These are phyloP conservation scores for Melanotaenia trifasciata DNA, from an alignment of 2,797 vertebrate species.

Conservation along the genomic window DNA sequence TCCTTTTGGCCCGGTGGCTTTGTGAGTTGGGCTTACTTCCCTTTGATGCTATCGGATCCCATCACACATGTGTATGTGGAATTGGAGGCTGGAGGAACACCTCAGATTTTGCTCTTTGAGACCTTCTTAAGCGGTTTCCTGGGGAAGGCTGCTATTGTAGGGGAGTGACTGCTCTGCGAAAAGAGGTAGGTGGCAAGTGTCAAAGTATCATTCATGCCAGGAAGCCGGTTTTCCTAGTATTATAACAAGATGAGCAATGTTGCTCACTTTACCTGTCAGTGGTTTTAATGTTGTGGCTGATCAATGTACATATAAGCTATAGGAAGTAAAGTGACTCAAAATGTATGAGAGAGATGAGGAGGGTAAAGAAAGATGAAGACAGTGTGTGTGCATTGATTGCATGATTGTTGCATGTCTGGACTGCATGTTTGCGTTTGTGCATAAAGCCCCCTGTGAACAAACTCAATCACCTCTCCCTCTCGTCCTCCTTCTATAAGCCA, in stretches of 20 bases:
- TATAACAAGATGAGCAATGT: neutral
- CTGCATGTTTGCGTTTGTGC: constrained; percentile 48
- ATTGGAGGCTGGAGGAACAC: neutral
- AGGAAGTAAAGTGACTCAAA: constrained; percentile 7
- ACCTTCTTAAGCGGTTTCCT: neutral
- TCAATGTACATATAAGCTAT: constrained; percentile 45
- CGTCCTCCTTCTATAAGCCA: constrained; percentile 53
- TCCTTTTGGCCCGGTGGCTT: neutral
- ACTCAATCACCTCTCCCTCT: constrained; percentile 65
- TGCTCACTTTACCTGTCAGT: neutral
- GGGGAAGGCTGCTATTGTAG: neutral
- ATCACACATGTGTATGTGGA: neutral
- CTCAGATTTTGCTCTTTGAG: neutral
- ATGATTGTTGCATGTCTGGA: constrained; percentile 23
- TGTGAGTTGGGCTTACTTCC: neutral
- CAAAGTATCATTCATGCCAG: neutral
- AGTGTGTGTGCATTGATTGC: constrained; percentile 11
- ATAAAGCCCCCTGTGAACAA: constrained; percentile 57
- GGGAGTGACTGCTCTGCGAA: neutral
- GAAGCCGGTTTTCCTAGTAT: neutral
- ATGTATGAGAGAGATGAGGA: neutral
- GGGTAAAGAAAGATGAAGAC: neutral
- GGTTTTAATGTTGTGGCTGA: neutral
- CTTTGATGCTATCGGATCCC: neutral
- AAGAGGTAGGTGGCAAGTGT: neutral